phyloP scores from a whole-genome alignment of 1,140 invertebrate species.

The Drosophila asahinai region DNA sequence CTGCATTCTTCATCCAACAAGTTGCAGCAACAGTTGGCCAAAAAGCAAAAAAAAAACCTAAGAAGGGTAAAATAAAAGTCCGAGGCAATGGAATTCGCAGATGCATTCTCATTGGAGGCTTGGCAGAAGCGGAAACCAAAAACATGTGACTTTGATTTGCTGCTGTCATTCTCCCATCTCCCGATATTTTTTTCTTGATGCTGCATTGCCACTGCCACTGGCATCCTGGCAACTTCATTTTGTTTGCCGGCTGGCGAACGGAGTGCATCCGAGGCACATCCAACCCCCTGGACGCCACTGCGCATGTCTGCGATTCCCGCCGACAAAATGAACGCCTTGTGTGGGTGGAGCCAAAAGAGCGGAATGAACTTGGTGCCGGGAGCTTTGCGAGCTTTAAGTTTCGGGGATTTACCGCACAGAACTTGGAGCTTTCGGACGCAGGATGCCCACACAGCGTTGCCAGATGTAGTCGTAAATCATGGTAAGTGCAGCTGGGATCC shows the following conservation, averaged over 20 bases:
- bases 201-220: conserved; percentile 10
- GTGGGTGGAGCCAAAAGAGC: conserved; percentile 72
- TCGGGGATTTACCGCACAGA: conserved; percentile 13
- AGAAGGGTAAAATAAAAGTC: conserved; percentile 20
- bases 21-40: conserved; percentile 78
- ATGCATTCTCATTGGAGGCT: conserved; percentile 53
- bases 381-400: conserved; percentile 59
- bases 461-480: conserved; percentile 66
- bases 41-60: conserved; percentile 29
- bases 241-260: conserved; percentile 60
- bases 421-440: conserved; percentile 45
- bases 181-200: background rate
- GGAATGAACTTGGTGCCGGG: conserved; percentile 46
- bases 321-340: conserved; percentile 73
- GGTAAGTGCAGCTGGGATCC: conserved; percentile 20
- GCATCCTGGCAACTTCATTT: conserved; percentile 76
- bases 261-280: conserved; percentile 38
- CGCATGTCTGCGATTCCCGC: conserved; percentile 49
- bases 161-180: conserved; percentile 44
- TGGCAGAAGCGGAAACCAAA: background rate
- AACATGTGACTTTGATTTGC: conserved; percentile 47
- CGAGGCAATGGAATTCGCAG: conserved; percentile 27
- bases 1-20: conserved; percentile 68
- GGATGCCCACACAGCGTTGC: conserved; percentile 58
- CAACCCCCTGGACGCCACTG: conserved; percentile 57